Base-by-base conservation (phyloP, 2,797 vertebrate genomes). In the Anguilla anguilla region DNA sequence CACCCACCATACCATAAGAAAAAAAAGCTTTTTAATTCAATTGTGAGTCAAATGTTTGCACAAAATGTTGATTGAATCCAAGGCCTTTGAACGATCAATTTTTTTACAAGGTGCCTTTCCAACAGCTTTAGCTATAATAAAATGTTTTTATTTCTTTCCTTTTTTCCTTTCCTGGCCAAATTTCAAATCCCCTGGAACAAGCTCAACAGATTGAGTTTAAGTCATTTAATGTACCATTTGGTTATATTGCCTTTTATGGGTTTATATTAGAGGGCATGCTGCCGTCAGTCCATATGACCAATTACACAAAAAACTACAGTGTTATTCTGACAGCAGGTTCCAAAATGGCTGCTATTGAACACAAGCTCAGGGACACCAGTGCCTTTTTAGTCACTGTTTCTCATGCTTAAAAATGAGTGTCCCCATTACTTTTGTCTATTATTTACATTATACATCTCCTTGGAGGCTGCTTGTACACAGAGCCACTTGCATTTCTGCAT, bases 241-340 rank as follows among this genome's bases (percentile, higher is more conserved):
- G 31, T 79, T 46, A 79, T 49, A 79, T 79, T 79, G 31, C 39
- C 74, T 79, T 79, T 79, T 79, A 43, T 19, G 17, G 43, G 74
- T 79, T 79, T 79, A 35, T 79, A 79, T 79, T 5, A 46, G 74
- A 79, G 39, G 15, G 35, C 17, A 43, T 49, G 74, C 39, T 22
- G 74, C 39, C 46, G 74, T 79, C 74, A 79, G 35, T 19, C 19
- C 39, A 46, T 17, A 46, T 46, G 79, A 79, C 74, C 35, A 79
- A 79, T 79, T 79, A 46, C 13, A 19, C 4, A 22, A 22, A 46
- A 25, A 19, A 22, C 19, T 13, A 22, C 35, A 43, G 39, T 31
- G 28, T 19, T 46, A 43, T 79, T 19, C 74, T 79, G 17, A 19
- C 17, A 35, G 17, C 6, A 77, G 31, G 25, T 5, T 17, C 69